These are phyloP conservation scores for Apotomis turbidana DNA, from an alignment of 2,888 invertebrate genomes.

Conservation along the genomic window DNA sequence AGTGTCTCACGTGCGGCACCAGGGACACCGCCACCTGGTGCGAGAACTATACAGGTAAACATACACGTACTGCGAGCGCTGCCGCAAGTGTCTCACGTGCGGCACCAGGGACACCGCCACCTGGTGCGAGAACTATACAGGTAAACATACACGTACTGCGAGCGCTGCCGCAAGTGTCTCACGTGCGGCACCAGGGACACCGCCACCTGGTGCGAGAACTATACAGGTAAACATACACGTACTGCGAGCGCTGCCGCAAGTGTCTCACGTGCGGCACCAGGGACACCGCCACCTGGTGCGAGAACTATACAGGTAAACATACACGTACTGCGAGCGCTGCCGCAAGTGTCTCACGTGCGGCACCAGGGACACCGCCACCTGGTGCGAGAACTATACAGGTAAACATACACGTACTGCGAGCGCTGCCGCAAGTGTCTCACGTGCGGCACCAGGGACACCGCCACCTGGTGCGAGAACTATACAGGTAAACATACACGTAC, in stretches of 20 bases:
- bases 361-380: conserved; percentile 89
- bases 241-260: conserved; percentile 98
- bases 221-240: conserved; percentile 96
- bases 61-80: conserved; percentile 99
- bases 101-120: conserved; percentile 92
- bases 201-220: conserved; percentile 85
- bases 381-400: conserved; percentile 86
- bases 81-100: conserved; percentile 95
- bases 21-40: conserved; percentile 88
- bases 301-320: conserved; percentile 91
- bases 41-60: conserved; percentile 88
- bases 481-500: conserved; percentile 96
- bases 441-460: conserved; percentile 93
- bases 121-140: conserved; percentile 86
- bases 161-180: conserved; percentile 97
- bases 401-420: conserved; percentile 99
- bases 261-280: conserved; percentile 95
- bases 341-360: conserved; percentile 96
- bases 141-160: conserved; percentile 98
- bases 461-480: conserved; percentile 85
- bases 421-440: conserved; percentile 96
- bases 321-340: conserved; percentile 99
- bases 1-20: conserved; percentile 95
- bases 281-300: conserved; percentile 87
- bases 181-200: conserved; percentile 94